Evolutionary conservation across 2,888 invertebrate genomes (phyloP), one percentile per base, ranked within the genome.

Genomic region (Erebia ligea): DNA sequence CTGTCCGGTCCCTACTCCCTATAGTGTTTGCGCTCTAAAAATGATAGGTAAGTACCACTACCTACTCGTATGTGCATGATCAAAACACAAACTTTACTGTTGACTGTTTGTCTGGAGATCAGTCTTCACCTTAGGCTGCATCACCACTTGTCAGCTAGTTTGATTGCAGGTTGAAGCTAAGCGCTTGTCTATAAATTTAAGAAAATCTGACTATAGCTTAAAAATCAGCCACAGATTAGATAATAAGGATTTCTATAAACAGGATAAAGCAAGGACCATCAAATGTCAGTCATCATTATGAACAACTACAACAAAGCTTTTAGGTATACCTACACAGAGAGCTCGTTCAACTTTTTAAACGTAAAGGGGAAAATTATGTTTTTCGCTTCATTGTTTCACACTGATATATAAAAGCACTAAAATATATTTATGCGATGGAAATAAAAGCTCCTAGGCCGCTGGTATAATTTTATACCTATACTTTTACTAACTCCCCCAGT

Each of bases 231-330:
- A 25, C 2, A 25, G 25, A 25, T 25, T 3, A 25, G 25, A 25
- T 25, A 25, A 2, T 25, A 25, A 42, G 21, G 21, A 13, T 66
- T 54, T 54, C 10, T 54, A 54, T 54, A 54, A 2, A 19, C 3
- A 54, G n/a, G 45, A 61, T 19, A 19, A 4, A 61, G 19, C 50
- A 63, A 63, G 50, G 34, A 63, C 15, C 56, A 65, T 65, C 19
- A 54, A 65, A 25, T 34, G 65, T 40, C 56, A 19, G 40, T 66
- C 19, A 54, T 66, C 66, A 42, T 66, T 56, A 57, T n/a, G 45
- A 65, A 42, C 42, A 42, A 65, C 65, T 15, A 21, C 34, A 65
- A 65, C 56, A 64, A 66, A 66, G 66, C 56, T 66, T 66, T 56
- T 45, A 34, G 34, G 34, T 34, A 66, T 45, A 19, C 10, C 19